These are phyloP conservation scores for Cremastinae sp. DNA, from an alignment of 2,888 invertebrate genomes.

Conservation along the genomic window DNA sequence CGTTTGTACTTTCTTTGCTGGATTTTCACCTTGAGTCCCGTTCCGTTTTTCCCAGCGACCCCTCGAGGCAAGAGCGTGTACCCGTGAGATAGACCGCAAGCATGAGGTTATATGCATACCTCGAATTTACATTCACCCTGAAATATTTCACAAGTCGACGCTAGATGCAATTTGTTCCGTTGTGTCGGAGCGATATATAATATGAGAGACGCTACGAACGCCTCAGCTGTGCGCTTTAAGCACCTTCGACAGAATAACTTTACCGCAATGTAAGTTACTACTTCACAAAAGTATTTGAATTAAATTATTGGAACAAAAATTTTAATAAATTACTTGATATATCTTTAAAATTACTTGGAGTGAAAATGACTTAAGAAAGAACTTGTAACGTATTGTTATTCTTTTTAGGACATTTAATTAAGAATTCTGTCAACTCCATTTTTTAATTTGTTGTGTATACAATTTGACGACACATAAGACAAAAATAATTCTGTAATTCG, in stretches of 20 bases:
- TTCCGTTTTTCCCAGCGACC: constrained; percentile 44
- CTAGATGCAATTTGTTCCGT: constrained; percentile 71
- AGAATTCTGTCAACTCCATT: constrained; percentile 48
- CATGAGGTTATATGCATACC: constrained; percentile 28
- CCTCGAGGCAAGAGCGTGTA: constrained; percentile 19
- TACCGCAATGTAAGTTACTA: too few relatives aligned
- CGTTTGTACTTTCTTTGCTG: constrained; percentile 49
- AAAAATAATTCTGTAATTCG: too few relatives aligned
- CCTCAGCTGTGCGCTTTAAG: not conserved
- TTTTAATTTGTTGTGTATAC: too few relatives aligned
- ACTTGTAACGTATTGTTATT: too few relatives aligned
- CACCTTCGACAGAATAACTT: too few relatives aligned
- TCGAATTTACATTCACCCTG: constrained; percentile 70
- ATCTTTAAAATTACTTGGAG: too few relatives aligned
- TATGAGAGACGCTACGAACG: not conserved
- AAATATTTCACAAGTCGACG: constrained; percentile 68
- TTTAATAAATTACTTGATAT: too few relatives aligned
- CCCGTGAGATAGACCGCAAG: constrained; percentile 12
- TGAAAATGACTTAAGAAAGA: too few relatives aligned
- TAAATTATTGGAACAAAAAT: too few relatives aligned
- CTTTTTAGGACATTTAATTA: not conserved
- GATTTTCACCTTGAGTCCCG: constrained; percentile 41
- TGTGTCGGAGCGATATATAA: constrained; percentile 57
- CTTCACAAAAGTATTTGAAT: too few relatives aligned
- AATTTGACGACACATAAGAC: too few relatives aligned